Percentiles rank a stretch among this genome's conserved stretches.
These are phyloP conservation scores for Canis aureus DNA, from an alignment of 2,113 vertebrate genomes.

Conservation along the genomic window DNA sequence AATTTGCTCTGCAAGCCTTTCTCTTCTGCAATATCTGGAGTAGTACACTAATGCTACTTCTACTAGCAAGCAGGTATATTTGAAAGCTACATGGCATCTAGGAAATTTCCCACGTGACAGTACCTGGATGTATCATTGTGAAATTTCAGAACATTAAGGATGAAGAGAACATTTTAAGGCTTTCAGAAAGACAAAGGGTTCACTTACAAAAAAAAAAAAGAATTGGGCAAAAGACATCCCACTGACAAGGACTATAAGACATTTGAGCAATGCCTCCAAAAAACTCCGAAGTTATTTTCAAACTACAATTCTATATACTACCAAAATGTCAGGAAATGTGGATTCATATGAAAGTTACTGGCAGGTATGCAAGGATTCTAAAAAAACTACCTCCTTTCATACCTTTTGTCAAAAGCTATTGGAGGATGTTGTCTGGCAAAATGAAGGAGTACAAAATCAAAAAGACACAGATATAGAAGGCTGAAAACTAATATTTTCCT, in stretches of 20 bases:
- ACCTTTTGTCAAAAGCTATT: neutral
- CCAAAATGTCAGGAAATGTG: neutral
- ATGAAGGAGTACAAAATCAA: neutral
- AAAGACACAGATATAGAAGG: neutral
- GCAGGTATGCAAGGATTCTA: neutral
- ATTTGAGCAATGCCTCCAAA: neutral
- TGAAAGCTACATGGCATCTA: neutral
- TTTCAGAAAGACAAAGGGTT: conserved; percentile 33
- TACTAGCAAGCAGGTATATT: neutral
- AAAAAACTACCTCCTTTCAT: neutral
- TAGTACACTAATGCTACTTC: neutral
- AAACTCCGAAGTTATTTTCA: neutral
- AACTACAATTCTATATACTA: neutral
- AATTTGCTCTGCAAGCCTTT: neutral
- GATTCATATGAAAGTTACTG: neutral
- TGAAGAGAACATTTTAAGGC: neutral
- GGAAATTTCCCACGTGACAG: neutral
- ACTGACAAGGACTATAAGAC: neutral
- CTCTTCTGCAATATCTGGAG: neutral
- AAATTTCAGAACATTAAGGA: neutral
- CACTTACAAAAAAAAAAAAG: neutral
- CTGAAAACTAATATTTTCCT: neutral
- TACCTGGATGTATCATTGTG: neutral
- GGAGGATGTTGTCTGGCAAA: neutral
- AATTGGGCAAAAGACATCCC: neutral